phyloP scores from a whole-genome alignment of 2,797 vertebrate genomes.

The Neosilurus mollespiculum region DNA sequence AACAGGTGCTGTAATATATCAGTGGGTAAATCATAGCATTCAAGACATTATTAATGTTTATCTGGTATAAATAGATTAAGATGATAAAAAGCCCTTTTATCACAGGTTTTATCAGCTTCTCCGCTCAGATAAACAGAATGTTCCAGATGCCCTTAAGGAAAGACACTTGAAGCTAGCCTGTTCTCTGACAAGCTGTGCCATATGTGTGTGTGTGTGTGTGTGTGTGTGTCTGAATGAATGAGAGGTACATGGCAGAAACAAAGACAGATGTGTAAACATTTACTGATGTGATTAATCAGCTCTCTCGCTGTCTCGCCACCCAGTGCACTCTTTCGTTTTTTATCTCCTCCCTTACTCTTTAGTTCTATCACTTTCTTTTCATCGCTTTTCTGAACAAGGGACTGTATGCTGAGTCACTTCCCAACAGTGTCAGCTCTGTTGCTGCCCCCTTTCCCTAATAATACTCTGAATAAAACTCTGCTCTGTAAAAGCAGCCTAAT shows the following conservation, averaged over 20 bases:
- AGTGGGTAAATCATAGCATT: slow-evolving; percentile 20
- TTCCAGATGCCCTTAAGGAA: slow-evolving; percentile 33
- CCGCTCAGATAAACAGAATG: slow-evolving; percentile 29
- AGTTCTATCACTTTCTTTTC: neutral
- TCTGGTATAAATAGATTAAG: slow-evolving; percentile 38
- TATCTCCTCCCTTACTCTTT: slow-evolving; percentile 9
- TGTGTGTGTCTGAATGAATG: slow-evolving; percentile 5
- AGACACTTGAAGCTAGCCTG: slow-evolving; percentile 7
- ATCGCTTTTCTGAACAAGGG: neutral
- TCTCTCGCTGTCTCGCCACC: slow-evolving; percentile 38
- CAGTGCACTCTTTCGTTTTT: neutral
- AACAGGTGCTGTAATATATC: neutral
- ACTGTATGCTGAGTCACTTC: slow-evolving; percentile 30
- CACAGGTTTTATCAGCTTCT: slow-evolving; percentile 30
- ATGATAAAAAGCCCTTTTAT: slow-evolving; percentile 20
- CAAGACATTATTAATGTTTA: slow-evolving; percentile 27
- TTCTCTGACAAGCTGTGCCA: neutral
- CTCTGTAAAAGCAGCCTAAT: slow-evolving; percentile 15
- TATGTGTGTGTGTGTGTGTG: neutral
- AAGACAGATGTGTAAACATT: slow-evolving; percentile 55
- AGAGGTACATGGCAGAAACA: slow-evolving; percentile 27
- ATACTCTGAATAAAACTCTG: slow-evolving; percentile 11
- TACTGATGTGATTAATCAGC: slow-evolving; percentile 52
- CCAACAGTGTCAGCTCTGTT: slow-evolving; percentile 9
- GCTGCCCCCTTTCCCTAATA: slow-evolving; percentile 9